phyloP scores from a whole-genome alignment of 1,140 invertebrate genomes.

The Aplysia californica region DNA sequence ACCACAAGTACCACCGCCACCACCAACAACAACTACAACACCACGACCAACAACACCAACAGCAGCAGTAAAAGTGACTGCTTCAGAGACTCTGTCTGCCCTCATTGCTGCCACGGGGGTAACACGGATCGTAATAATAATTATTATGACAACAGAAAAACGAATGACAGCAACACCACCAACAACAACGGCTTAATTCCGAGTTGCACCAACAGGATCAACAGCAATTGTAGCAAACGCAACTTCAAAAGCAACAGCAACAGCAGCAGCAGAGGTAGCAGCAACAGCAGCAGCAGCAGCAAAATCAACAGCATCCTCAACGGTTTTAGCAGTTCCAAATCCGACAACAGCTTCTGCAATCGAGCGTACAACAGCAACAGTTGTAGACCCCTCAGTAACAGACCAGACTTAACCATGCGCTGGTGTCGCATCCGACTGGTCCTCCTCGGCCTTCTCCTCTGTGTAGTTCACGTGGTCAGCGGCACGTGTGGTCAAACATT shows the following conservation, averaged over 20 bases:
- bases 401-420: neutral
- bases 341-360: neutral
- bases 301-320: neutral
- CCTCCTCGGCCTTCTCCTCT: neutral
- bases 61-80: no score
- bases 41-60: no score
- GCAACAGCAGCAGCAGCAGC: neutral
- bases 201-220: neutral
- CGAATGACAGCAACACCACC: neutral
- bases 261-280: neutral
- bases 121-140: no score
- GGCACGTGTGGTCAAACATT: slow-evolving; percentile 16
- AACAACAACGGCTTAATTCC: neutral
- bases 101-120: no score
- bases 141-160: no score
- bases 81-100: no score
- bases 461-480: slow-evolving; percentile 5
- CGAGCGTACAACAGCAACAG: neutral
- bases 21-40: no score
- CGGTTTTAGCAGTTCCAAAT: neutral
- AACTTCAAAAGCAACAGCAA: neutral
- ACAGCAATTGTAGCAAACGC: neutral
- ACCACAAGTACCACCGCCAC: no score
- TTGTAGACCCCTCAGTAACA: neutral
- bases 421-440: slow-evolving; percentile 4